Conservation (phyloP, 1,140 invertebrate species). For the Pissodes strobi region DNA sequence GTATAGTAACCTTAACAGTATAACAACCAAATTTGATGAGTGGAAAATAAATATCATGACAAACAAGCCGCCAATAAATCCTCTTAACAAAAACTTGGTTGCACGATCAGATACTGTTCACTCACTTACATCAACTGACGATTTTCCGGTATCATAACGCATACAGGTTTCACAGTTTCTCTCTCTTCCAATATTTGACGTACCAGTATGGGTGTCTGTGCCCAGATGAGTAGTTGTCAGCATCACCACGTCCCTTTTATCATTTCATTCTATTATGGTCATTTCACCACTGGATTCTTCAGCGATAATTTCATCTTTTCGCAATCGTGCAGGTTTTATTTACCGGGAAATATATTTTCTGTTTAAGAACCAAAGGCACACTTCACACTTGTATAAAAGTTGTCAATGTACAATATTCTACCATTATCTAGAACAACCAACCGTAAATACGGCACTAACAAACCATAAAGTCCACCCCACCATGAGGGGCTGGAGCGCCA, state of each 20-base stretch:
- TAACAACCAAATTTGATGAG: too few species aligned
- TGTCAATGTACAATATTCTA: too few species aligned
- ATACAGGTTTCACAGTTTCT: slow-evolving; percentile 32
- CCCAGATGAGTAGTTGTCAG: slow-evolving; percentile 26
- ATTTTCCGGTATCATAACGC: slow-evolving; percentile 49
- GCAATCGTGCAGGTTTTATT: background rate
- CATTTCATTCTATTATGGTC: slow-evolving; percentile 21
- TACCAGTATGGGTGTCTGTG: background rate
- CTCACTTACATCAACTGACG: slow-evolving; percentile 50
- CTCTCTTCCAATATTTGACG: background rate
- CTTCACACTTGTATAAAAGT: background rate
- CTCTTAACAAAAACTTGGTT: too few species aligned
- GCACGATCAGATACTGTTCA: too few species aligned
- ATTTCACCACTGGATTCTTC: slow-evolving; percentile 18
- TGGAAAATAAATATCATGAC: too few species aligned
- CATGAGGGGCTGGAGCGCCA: too few species aligned
- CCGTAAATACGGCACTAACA: too few species aligned
- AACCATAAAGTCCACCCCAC: too few species aligned
- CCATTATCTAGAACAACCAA: slow-evolving; percentile 29
- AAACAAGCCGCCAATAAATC: too few species aligned
- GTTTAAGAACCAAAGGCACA: background rate
- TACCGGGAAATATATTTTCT: background rate
- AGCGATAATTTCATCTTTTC: background rate
- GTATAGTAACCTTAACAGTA: too few species aligned
- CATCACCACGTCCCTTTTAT: too few species aligned